Evolutionary conservation across 2,113 vertebrate species (phyloP), one percentile per base, ranked within the genome.

Genomic region (Xenopus borealis): DNA sequence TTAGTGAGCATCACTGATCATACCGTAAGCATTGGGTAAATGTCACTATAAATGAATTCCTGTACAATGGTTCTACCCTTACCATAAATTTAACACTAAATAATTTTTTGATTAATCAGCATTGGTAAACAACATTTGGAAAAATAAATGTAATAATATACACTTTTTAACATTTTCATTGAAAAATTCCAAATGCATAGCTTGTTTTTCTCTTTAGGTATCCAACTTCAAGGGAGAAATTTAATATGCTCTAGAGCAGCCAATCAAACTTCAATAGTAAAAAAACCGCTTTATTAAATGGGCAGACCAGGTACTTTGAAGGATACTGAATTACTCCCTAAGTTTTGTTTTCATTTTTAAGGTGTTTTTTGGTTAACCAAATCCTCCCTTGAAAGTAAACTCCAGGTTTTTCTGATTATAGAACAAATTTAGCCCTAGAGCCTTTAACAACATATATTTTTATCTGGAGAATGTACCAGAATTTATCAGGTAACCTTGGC

Each of bases 401-500:
- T 66, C 57, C 63, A 66, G 50, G 63, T 73, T 73, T 73, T 73
- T 66, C 72, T 66, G 55, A 66, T 73, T 73, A 66, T 64, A 73
- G 66, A 66, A 64, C 52, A 73, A 66, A 73, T 73, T 73, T 66
- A 73, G 72, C 72, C 63, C 72, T 66, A 73, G 52, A 73, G 72
- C 52, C 63, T 66, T 53, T 66, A 73, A 73, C 66, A 73, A 73
- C 72, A 73, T 73, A 27, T 27, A 66, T 73, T 73, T 73, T 73
- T 73, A 73, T 73, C 72, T 73, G 62, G 72, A 73, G 72, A 73
- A 73, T 73, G 72, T 73, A 73, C 72, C 57, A 64, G 65, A 63
- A 73, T 73, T 73, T 73, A 73, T 73, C 72, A 73, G 72, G 72
- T 73, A 73, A 73, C 72, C 72, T 73, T 73, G 72, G 72, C 63